Evolutionary conservation across 2,797 vertebrate genomes (phyloP).

Genomic region (Cryptoprocta ferox): DNA sequence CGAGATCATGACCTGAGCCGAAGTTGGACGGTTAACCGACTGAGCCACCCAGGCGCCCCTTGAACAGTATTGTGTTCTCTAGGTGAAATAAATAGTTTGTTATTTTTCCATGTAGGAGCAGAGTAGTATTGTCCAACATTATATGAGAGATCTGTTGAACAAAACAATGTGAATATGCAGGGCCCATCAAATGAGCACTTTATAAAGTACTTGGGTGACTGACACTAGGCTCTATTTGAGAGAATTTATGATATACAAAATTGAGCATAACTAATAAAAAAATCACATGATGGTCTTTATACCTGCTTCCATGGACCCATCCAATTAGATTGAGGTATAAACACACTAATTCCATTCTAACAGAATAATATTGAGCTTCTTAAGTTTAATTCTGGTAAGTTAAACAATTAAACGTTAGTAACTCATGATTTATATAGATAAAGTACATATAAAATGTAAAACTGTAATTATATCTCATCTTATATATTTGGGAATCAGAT

Average conservation of each 20-base stretch:
- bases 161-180: background rate
- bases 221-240: background rate
- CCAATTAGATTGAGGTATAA: background rate
- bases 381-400: background rate
- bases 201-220: background rate
- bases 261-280: background rate
- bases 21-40: no score
- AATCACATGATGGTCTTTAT: background rate
- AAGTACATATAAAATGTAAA: background rate
- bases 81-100: background rate
- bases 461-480: background rate
- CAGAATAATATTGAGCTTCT: background rate
- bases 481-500: background rate
- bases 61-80: background rate
- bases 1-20: no score
- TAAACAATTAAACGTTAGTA: conserved; percentile 25
- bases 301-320: background rate
- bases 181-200: background rate
- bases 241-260: background rate
- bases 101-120: background rate
- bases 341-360: background rate
- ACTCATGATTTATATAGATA: background rate
- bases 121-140: background rate
- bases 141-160: background rate
- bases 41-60: no score